These are phyloP conservation scores for Steromphala cineraria DNA, from an alignment of 2,888 invertebrate species.

Conservation along the genomic window DNA sequence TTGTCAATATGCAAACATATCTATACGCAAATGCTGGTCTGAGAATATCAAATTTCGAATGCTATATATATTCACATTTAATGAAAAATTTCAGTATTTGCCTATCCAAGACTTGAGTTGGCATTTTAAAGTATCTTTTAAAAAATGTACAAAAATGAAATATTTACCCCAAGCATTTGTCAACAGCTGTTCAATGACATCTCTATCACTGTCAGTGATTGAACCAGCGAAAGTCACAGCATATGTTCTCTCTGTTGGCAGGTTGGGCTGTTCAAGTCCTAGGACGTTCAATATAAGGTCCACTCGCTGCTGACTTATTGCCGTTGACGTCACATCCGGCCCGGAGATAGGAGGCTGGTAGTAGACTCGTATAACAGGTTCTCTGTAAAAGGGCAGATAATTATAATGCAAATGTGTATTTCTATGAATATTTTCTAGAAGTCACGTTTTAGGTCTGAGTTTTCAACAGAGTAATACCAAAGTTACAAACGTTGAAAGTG, in stretches of 20 bases:
- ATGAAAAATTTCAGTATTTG: too few species aligned
- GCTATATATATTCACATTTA: too few species aligned
- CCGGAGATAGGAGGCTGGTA: neutral
- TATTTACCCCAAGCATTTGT: neutral
- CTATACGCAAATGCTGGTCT: too few species aligned
- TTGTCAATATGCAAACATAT: too few species aligned
- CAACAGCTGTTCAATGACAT: neutral
- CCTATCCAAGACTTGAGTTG: too few species aligned
- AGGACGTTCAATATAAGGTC: neutral
- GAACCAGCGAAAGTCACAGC: neutral
- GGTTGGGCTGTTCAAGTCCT: neutral
- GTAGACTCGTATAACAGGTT: neutral
- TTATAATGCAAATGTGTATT: neutral
- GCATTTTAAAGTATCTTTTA: too few species aligned
- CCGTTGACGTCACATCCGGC: neutral
- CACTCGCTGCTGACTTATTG: neutral
- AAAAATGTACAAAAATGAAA: too few species aligned
- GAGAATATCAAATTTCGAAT: too few species aligned
- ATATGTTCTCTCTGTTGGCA: neutral
- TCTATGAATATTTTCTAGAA: neutral
- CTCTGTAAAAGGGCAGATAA: neutral
- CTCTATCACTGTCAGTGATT: neutral
- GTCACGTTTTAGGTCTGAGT: too few species aligned
- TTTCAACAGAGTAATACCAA: too few species aligned
- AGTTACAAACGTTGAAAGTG: too few species aligned